Percentiles rank a stretch among this genome's conserved stretches.
Conservation (phyloP, 2,797 vertebrate species). For the Oreortyx pictus region DNA sequence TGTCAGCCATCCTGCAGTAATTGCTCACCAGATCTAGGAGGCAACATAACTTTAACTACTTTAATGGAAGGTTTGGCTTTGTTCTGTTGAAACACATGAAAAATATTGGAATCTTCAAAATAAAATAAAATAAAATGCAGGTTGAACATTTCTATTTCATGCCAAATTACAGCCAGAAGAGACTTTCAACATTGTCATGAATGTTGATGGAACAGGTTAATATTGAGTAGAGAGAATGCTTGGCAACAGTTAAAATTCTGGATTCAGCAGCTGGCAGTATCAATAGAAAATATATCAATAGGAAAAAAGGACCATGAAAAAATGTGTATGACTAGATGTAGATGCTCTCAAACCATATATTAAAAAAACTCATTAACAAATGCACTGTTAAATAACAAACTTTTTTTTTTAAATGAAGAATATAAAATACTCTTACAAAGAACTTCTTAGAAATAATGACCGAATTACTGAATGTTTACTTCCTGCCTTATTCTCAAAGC, state of each 20-base stretch:
- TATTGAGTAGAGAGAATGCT: not conserved
- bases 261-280: not conserved
- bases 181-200: not conserved
- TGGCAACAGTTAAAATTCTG: not conserved
- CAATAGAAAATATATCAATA: not conserved
- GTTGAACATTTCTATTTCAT: not conserved
- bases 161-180: not conserved
- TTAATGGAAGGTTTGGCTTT: not conserved
- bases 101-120: not conserved
- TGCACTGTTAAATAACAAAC: not conserved
- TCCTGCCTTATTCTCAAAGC: not conserved
- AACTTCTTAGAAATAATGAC: not conserved
- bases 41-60: not conserved
- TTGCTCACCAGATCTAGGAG: not conserved
- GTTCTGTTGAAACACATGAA: not conserved
- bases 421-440: not conserved
- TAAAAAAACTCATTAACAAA: constrained; percentile 9
- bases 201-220: not conserved
- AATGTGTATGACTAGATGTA: not conserved
- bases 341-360: not conserved
- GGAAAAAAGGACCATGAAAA: not conserved
- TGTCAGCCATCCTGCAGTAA: not conserved
- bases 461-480: not conserved
- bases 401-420: not conserved
- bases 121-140: not conserved